A percentile compares a stretch with the other conserved stretches of the same genome.
Evolutionary conservation across 2,797 vertebrate species (phyloP).

Genomic region (Helarctos malayanus): DNA sequence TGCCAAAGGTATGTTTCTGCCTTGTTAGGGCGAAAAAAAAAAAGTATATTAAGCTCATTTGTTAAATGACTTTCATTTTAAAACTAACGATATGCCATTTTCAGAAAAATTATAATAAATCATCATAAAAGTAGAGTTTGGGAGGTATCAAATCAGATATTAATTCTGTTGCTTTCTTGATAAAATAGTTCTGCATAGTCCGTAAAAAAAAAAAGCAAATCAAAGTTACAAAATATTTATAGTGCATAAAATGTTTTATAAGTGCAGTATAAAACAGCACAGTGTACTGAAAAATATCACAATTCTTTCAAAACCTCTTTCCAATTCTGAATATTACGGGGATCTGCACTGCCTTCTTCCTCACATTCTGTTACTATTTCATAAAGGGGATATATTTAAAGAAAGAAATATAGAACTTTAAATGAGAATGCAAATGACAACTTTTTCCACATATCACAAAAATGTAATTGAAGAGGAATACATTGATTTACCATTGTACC

Average conservation of each 20-base stretch:
- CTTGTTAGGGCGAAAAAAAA: not conserved
- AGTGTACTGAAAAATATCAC: not conserved
- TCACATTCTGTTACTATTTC: not conserved
- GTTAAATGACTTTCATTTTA: not conserved
- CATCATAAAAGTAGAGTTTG: constrained; percentile 45
- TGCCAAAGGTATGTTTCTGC: not conserved
- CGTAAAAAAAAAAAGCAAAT: constrained; percentile 24
- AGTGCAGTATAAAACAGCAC: not conserved
- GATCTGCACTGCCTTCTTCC: not conserved
- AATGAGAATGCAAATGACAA: not conserved
- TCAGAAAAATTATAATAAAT: constrained; percentile 8
- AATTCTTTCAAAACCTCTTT: not conserved
- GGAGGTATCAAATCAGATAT: not conserved
- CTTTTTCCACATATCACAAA: not conserved
- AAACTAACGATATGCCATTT: not conserved
- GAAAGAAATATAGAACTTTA: not conserved
- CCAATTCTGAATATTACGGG: not conserved
- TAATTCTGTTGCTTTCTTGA: constrained; percentile 42
- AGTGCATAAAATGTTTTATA: not conserved
- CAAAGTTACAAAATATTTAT: constrained; percentile 55
- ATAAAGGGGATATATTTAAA: not conserved
- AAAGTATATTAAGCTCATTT: not conserved
- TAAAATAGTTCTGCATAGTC: not conserved
- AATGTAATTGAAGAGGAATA: not conserved
- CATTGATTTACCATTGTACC: not conserved